Base-by-base conservation (phyloP, 2,888 invertebrate species). In the Protodeltote pygarga region DNA sequence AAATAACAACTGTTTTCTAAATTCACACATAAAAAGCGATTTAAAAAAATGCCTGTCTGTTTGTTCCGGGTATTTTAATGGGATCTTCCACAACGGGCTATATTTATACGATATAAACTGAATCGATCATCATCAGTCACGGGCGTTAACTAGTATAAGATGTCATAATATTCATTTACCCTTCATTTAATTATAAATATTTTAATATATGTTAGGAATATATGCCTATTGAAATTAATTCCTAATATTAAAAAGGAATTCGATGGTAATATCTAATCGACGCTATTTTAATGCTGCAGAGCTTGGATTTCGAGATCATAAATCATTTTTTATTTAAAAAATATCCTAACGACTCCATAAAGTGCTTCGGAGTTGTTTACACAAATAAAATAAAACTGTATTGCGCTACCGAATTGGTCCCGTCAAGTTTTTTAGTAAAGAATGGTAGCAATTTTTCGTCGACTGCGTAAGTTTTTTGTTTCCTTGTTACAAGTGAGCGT, bases 391-490 rank as follows among this genome's bases (percentile, higher is more conserved):
- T 73, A 83, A 85, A 81, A 81, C 72, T 70, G 58, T 75, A 79
- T 75, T 66, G 59, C 57, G 88, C 88, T 88, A 86, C 87, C 78
- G 87, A 83, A 83, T 79, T 75, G 73, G 78, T 70, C 73, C 59
- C 75, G 79, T 77, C 76, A 60, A 52, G 65, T 77, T 81, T 80
- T 83, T 83, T 67, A 64, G 58, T 75, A 83, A 83, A 84, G 83
- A 80, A 81, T 71, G 69, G 71, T 66, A 72, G 63, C 63, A 64
- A 73, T 71, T 78, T 72, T 65, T 62, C 65, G 52, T 65, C 44
- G 67, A 45, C 59, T 68, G 65, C 51, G 66, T 65, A 46, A 46
- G 38, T 53, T 73, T 75, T 77, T 77, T 65, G 65, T 53, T 14
- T 58, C 31, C 46, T 39, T 48, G 29, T 50, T 27, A 34, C 41